Conservation (phyloP, 2,797 vertebrate genomes). For the Erpetoichthys calabaricus region DNA sequence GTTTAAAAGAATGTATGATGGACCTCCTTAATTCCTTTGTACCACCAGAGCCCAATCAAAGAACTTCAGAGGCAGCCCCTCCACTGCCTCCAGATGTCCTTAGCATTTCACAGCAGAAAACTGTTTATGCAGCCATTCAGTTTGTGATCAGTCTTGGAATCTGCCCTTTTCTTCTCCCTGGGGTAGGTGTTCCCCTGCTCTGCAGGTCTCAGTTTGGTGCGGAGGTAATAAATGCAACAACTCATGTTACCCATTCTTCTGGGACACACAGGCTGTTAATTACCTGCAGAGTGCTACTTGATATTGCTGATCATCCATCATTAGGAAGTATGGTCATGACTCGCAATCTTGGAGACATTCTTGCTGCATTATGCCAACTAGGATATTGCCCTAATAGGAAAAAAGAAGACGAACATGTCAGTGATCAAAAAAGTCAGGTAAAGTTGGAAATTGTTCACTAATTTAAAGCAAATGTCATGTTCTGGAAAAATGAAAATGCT, state of each 20-base stretch:
- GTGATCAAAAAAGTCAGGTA: conserved; percentile 31
- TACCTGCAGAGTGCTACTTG: conserved; percentile 42
- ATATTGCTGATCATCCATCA: conserved; percentile 42
- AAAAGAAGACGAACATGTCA: conserved; percentile 13
- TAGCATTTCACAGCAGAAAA: conserved; percentile 65
- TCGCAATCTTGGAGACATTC: conserved; percentile 69
- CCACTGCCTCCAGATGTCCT: conserved; percentile 71
- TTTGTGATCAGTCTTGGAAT: conserved; percentile 71
- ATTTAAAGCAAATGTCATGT: not conserved
- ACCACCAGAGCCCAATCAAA: conserved; percentile 19
- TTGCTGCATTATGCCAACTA: conserved; percentile 72
- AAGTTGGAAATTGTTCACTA: not conserved
- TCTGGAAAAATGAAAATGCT: not conserved
- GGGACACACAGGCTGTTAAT: conserved; percentile 36
- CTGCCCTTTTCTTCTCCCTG: conserved; percentile 62
- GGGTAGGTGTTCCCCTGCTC: conserved; percentile 60
- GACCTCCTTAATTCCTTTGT: conserved; percentile 41
- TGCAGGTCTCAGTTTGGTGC: conserved; percentile 58
- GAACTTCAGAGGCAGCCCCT: conserved; percentile 53
- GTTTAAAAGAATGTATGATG: conserved; percentile 48
- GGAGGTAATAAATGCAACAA: conserved; percentile 37
- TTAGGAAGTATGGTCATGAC: conserved; percentile 60
- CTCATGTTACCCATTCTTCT: conserved; percentile 5
- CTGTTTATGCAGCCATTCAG: conserved; percentile 52
- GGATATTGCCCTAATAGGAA: conserved; percentile 51